Evolutionary conservation across 1,140 invertebrate genomes (phyloP).

Genomic region (Oreohelix idahoensis): DNA sequence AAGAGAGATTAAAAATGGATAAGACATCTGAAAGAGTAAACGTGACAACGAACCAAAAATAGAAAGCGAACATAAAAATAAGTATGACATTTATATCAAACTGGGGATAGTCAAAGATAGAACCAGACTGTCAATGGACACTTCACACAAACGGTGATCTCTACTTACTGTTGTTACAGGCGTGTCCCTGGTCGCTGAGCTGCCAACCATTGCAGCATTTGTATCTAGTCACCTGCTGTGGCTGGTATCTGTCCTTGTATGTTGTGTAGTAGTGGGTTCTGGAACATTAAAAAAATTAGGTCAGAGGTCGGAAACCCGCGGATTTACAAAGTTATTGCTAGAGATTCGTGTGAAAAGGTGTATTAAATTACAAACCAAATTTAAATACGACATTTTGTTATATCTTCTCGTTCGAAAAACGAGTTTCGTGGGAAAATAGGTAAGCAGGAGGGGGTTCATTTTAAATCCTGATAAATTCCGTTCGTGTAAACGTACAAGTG

Average conservation of each 20-base stretch:
- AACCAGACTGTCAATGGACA: neutral
- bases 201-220: constrained; percentile 74
- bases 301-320: neutral
- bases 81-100: neutral
- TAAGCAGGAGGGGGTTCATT: too few species aligned
- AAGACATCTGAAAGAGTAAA: too few species aligned
- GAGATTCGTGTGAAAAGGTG: neutral
- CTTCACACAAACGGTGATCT: neutral
- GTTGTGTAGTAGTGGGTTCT: constrained; percentile 74
- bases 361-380: neutral
- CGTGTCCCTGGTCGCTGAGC: constrained; percentile 58
- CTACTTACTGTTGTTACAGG: constrained; percentile 60
- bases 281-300: constrained; percentile 46
- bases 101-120: neutral
- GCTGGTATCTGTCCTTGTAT: constrained; percentile 69
- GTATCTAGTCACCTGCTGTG: constrained; percentile 65
- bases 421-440: neutral
- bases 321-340: constrained; percentile 7
- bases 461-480: too few species aligned
- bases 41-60: too few species aligned
- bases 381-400: too few species aligned
- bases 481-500: too few species aligned
- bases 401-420: neutral
- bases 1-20: too few species aligned
- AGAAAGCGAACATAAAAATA: constrained; percentile 3